These are phyloP conservation scores for Venustoraphidia nigricollis DNA, from an alignment of 2,888 invertebrate genomes.

Conservation along the genomic window DNA sequence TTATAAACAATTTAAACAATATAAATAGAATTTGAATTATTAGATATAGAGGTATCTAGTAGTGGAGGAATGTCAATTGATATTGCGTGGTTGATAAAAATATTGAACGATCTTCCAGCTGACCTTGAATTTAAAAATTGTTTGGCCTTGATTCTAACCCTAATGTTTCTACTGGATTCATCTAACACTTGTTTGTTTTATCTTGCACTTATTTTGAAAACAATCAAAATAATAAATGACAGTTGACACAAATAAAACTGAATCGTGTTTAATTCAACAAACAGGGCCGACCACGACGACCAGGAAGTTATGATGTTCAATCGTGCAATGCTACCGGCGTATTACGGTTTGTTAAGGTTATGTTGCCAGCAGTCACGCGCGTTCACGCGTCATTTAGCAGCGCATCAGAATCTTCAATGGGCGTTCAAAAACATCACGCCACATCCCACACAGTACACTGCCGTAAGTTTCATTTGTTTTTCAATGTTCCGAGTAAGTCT, in stretches of 20 bases:
- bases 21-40: too few relatives aligned
- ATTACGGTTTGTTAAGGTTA: conserved; percentile 75
- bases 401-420: conserved; percentile 93
- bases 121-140: conserved; percentile 5
- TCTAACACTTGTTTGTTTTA: too few relatives aligned
- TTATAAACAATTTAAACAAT: too few relatives aligned
- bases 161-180: neutral
- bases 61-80: too few relatives aligned
- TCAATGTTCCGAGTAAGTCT: neutral
- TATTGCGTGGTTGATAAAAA: too few relatives aligned
- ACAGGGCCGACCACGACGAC: conserved; percentile 89
- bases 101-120: too few relatives aligned
- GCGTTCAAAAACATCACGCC: conserved; percentile 93
- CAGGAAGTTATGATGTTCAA: conserved; percentile 91
- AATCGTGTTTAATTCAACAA: conserved; percentile 13
- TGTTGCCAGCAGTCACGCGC: conserved; percentile 79
- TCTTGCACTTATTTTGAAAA: too few relatives aligned
- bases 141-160: conserved; percentile 4
- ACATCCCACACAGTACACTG: conserved; percentile 86
- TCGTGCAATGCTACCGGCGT: conserved; percentile 84
- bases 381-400: conserved; percentile 74
- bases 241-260: neutral
- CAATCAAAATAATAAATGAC: neutral
- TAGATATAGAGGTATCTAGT: too few relatives aligned
- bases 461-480: conserved; percentile 27